Evolutionary conservation across 2,113 vertebrate genomes (phyloP).

Genomic region (Laterallus jamaicensis): DNA sequence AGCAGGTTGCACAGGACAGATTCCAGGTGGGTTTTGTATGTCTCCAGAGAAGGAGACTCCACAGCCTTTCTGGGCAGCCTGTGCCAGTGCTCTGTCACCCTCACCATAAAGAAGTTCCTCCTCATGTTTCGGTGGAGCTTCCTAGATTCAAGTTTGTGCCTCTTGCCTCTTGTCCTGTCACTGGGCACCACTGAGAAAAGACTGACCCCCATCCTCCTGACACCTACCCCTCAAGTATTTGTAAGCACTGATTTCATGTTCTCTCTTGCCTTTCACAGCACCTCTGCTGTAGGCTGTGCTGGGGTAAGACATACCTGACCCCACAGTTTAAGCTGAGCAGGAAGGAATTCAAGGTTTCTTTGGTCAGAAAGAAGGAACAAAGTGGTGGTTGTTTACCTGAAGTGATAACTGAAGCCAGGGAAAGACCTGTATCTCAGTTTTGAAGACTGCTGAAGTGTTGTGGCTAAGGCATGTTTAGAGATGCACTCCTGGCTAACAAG

Average conservation of each 20-base stretch:
- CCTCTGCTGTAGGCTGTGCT: neutral
- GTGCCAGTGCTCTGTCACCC: too few relatives aligned
- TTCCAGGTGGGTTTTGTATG: too few relatives aligned
- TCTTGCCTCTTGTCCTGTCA: too few relatives aligned
- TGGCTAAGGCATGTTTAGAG: neutral
- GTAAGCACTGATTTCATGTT: neutral
- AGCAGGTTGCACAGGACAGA: too few relatives aligned
- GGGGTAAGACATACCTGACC: neutral
- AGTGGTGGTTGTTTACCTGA: neutral
- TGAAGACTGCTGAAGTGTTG: neutral
- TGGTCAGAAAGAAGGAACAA: neutral
- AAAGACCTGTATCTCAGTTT: neutral
- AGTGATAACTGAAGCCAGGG: neutral
- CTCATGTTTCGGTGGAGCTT: too few relatives aligned
- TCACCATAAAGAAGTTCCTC: too few relatives aligned
- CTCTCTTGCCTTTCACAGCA: neutral
- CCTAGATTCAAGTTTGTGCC: too few relatives aligned
- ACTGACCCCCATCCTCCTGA: too few relatives aligned
- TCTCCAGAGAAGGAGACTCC: too few relatives aligned
- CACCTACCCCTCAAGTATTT: too few relatives aligned
- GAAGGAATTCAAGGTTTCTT: neutral
- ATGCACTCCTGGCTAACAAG: neutral
- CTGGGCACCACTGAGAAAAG: too few relatives aligned
- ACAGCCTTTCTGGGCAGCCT: too few relatives aligned
- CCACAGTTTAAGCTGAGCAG: neutral